Evolutionary conservation across 2,797 vertebrate species (phyloP).

Genomic region (Siniperca obscura): DNA sequence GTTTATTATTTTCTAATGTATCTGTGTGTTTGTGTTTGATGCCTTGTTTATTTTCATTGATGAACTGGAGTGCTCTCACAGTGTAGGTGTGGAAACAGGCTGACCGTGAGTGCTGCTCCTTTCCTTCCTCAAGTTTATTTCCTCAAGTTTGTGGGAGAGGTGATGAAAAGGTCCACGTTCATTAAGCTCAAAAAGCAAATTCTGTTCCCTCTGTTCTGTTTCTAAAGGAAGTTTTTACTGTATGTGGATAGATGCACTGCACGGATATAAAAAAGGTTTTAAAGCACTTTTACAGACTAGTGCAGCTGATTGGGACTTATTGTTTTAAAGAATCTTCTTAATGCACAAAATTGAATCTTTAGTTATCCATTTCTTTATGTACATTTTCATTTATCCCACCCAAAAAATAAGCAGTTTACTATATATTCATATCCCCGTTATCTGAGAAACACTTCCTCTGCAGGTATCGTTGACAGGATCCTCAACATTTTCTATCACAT

Average conservation of each 20-base stretch:
- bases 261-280: background rate
- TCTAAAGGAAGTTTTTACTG: conserved; percentile 15
- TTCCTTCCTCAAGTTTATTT: conserved; percentile 64
- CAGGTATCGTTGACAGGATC: conserved; percentile 55
- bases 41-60: conserved; percentile 64
- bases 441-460: conserved; percentile 17
- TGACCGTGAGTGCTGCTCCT: conserved; percentile 44
- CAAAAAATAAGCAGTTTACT: background rate
- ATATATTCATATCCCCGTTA: too few species aligned
- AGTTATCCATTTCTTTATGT: background rate
- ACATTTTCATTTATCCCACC: background rate
- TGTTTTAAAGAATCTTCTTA: background rate
- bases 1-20: conserved; percentile 58
- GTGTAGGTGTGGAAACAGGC: conserved; percentile 65
- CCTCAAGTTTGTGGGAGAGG: conserved; percentile 59
- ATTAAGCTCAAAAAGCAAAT: conserved; percentile 45
- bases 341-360: background rate
- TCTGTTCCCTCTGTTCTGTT: conserved; percentile 6
- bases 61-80: conserved; percentile 32
- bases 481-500: conserved; percentile 44
- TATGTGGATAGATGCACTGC: background rate
- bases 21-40: conserved; percentile 59
- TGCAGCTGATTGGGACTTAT: background rate
- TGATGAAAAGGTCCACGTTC: conserved; percentile 59
- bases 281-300: background rate